Evolutionary conservation across 1,140 invertebrate genomes (phyloP), one percentile per base, ranked within the genome.

Genomic region (Himalopsyche phryganea): DNA sequence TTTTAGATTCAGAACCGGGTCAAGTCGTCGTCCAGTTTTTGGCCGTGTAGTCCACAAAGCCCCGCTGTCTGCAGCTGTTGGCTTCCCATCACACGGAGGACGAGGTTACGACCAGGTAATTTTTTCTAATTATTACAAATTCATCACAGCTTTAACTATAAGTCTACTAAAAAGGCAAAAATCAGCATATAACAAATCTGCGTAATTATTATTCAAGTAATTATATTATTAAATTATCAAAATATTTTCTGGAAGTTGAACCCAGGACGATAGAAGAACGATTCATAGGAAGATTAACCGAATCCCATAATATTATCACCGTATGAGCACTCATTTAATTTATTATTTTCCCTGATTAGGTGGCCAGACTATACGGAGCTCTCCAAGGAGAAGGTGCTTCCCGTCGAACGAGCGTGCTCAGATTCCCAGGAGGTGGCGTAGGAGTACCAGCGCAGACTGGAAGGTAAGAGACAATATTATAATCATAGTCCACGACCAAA

Each of bases 1-100:
- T n/a, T n/a, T n/a, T n/a, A 62, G 53, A 47, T 56, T 50, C 45
- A 42, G 42, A 15, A 49, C 32, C n/a, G 54, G 54, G 1, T 32
- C 60, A 6, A 66, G 62, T 49, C 65, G 67, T 18, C 68, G 71
- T 2, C 82, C 83, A 4, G 76, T 86, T 32, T 87, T 83, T 65
- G 85, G 85, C 0, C 78, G 80, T 36, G 69, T 87, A 17, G 73
- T 87, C 1, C 82, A 81, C 59, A 80, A 82, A 53, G 78, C 80
- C n/a, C 80, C 80, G 1, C 55, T 69, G 20, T 55, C 66, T 57
- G 73, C 42, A 66, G 74, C 66, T 67, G 73, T 60, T 65, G 74
- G 70, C 64, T 71, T 60, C 63, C 61, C 62, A 59, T 71, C 64
- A 54, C 68, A 67, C 67, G 66, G 51, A 54, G 65, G 68, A 41